Evolutionary conservation across 2,888 invertebrate species (phyloP).

Genomic region (Norana najaformis): DNA sequence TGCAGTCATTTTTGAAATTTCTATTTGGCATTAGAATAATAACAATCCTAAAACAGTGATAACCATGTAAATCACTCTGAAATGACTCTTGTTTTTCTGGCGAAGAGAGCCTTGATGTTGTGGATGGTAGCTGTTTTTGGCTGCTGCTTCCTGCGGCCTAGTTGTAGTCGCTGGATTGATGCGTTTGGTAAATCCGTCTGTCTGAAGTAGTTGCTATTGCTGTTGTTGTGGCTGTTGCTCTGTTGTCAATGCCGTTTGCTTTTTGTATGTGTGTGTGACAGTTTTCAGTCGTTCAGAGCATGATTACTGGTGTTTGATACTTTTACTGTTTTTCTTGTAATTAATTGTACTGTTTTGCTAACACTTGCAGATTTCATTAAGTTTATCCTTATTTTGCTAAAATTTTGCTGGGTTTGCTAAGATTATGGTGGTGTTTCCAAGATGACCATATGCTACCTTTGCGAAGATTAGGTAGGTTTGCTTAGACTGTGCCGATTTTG

Average conservation of each 20-base stretch:
- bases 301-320: too few relatives aligned
- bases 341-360: not conserved
- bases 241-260: not conserved
- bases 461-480: not conserved
- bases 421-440: not conserved
- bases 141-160: not conserved
- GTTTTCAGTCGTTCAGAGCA: not conserved
- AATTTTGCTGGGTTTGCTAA: not conserved
- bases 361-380: too few relatives aligned
- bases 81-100: not conserved
- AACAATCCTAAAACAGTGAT: not conserved
- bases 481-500: not conserved
- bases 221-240: not conserved
- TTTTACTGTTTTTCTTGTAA: not conserved
- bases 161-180: not conserved
- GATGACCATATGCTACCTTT: not conserved
- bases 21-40: not conserved
- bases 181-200: not conserved
- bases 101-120: not conserved
- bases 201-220: too few relatives aligned
- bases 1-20: not conserved
- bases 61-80: not conserved
- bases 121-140: not conserved
- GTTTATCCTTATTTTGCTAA: not conserved
- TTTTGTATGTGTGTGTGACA: not conserved